Evolutionary conservation across 2,888 invertebrate genomes (phyloP), one percentile per base, ranked within the genome.

Genomic region (Harpagoxenus sublaevis): DNA sequence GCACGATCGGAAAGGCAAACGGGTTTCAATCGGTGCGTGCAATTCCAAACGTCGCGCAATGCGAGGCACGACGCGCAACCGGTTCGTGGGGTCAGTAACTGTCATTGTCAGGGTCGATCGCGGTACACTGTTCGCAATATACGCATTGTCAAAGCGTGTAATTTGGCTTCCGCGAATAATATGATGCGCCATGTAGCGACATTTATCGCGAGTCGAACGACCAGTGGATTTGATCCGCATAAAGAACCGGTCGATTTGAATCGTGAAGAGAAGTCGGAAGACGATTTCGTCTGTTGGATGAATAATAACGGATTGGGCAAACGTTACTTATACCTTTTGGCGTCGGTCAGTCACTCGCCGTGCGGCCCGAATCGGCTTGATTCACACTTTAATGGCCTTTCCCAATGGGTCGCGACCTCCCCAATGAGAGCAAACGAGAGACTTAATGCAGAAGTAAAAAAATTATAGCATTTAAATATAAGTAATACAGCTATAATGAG

Each of bases 91-190:
- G 83, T 89, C 89, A 86, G 63, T 84, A 68, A 75, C 75, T 86
- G 82, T 89, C 89, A 89, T 88, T 89, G 89, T 85, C 90, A 90
- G 87, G 90, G 89, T 83, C 90, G 86, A 28, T 31, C 48, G 18
- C 60, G 39, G 23, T 35, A 39, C 3, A 9, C 12, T 35, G 39
- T 53, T 81, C 39, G 57, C 57, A 53, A 31, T 83, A 53, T 18
- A 65, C 63, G 28, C 53, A 65, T 75, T 75, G 53, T 63, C 45
- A 63, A 63, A 23, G 53, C 53, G 53, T 35, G 23, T 65, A 74
- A 83, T 83, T 73, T 62, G 39, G 12, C 48, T 18, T 18, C 39
- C 28, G 35, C 71, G 39, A 71, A 71, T 39, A 71, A 60, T 18
- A 35, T 57, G 35, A 42, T 3, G 12, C 2, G 6, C 4, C 18